Evolutionary conservation across 2,113 vertebrate species (phyloP), one percentile per base, ranked within the genome.

Genomic region (Lota lota): DNA sequence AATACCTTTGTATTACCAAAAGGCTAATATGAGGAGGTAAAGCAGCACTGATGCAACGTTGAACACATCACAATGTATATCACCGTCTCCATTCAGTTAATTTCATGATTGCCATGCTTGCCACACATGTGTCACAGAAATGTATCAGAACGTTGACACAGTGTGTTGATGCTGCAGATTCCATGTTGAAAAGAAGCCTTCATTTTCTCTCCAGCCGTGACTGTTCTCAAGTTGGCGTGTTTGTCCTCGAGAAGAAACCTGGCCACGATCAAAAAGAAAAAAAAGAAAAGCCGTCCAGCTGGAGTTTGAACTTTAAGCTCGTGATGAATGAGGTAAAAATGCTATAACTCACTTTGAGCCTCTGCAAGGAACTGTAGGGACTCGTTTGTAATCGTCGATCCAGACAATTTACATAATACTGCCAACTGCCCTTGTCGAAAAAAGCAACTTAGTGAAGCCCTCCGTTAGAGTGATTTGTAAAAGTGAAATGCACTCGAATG

Each of bases 171-270:
- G 7, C 69, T 67, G 74, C 71, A 60, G 51, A 69, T 66, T 81
- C 82, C 20, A 64, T 63, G 63, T 61, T 66, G 75, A 81, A 81
- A 76, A 88, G 83, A 79, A 72, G 66, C 63, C 78, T 76, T 88
- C 73, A 79, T 79, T 83, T 87, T 78, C 82, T 73, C 80, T 81
- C 77, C 79, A 83, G 72, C 85, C 86, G 83, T 60, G 82, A 75
- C 66, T 76, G 81, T 47, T 70, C 75, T 71, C 8, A 47, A 72
- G 70, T 79, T 88, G 84, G 83, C 79, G 11, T 5, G 16, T 69
- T 68, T 75, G 64, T 80, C 72, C 77, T 71, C 60, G 11, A 69
- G 67, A 80, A 75, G 80, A 64, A 73, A 79, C 64, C 76, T 84
- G 84, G 79, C 79, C 60, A 40, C 53, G 22, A 68, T 70, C 18